phyloP scores from a whole-genome alignment of 2,113 vertebrate genomes.

The Talpa occidentalis region DNA sequence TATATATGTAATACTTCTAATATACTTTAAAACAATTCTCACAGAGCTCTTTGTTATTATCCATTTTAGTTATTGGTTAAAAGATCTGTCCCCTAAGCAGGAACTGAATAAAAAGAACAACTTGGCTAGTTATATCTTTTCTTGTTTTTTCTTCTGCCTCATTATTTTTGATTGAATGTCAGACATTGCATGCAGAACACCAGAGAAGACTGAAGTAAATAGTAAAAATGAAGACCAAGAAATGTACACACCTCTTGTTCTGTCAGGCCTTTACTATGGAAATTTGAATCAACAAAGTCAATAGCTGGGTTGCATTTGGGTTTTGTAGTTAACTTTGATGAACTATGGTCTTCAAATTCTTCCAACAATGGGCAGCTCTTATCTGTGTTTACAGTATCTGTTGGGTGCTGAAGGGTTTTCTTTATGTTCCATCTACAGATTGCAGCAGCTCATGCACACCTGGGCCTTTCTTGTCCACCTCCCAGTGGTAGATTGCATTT shows the following conservation, averaged over 20 bases:
- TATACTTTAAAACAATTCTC: conserved; percentile 26
- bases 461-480: not conserved
- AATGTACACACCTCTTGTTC: not conserved
- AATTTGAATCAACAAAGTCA: not conserved
- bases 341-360: not conserved
- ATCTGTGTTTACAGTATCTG: not conserved
- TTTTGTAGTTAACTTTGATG: not conserved
- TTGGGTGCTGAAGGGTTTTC: not conserved
- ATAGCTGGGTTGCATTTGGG: not conserved
- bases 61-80: not conserved
- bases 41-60: conserved; percentile 21
- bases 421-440: not conserved
- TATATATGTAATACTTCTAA: not conserved
- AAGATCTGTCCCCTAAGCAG: not conserved
- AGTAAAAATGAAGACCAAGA: not conserved
- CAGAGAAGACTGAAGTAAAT: not conserved
- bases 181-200: not conserved
- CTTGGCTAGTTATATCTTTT: not conserved
- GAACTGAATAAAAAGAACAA: not conserved
- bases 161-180: conserved; percentile 49
- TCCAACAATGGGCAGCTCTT: not conserved
- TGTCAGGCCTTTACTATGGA: not conserved
- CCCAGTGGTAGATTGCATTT: not conserved
- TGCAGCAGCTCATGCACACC: not conserved
- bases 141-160: not conserved